phyloP scores from a whole-genome alignment of 2,797 vertebrate genomes.

The Antrozous pallidus region DNA sequence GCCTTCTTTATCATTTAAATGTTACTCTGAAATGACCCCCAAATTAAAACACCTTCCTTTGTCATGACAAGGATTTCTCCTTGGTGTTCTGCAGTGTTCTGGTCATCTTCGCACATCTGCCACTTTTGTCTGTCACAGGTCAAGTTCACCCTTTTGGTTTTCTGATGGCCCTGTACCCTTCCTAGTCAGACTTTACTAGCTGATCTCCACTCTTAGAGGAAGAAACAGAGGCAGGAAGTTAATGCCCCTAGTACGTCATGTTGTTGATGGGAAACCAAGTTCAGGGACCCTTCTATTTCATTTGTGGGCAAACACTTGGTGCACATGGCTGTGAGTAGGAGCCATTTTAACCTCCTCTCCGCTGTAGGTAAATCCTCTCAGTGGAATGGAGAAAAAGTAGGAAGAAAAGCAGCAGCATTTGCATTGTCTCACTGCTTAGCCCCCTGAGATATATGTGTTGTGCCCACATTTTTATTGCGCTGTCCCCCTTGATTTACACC shows the following conservation, averaged over 20 bases:
- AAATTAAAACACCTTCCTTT: background rate
- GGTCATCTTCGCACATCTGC: background rate
- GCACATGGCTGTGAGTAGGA: background rate
- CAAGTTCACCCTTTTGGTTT: background rate
- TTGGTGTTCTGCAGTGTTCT: background rate
- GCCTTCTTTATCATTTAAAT: constrained; percentile 10
- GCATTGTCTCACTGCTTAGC: background rate
- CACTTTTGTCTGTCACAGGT: background rate
- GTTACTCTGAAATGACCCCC: background rate
- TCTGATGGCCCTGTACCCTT: background rate
- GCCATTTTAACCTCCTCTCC: background rate
- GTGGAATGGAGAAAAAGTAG: background rate
- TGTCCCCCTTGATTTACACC: background rate
- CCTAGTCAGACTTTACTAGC: background rate
- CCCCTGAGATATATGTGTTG: background rate
- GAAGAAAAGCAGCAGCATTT: background rate
- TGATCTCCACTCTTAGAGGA: background rate
- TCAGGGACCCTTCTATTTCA: background rate
- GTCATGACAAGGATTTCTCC: background rate
- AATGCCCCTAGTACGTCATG: background rate
- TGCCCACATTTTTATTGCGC: background rate
- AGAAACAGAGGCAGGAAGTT: background rate
- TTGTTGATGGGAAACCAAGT: background rate
- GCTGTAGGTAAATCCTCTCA: background rate
- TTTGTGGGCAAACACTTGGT: background rate